Evolutionary conservation across 2,888 invertebrate genomes (phyloP).

Genomic region (Nephrocerus scutellatus): DNA sequence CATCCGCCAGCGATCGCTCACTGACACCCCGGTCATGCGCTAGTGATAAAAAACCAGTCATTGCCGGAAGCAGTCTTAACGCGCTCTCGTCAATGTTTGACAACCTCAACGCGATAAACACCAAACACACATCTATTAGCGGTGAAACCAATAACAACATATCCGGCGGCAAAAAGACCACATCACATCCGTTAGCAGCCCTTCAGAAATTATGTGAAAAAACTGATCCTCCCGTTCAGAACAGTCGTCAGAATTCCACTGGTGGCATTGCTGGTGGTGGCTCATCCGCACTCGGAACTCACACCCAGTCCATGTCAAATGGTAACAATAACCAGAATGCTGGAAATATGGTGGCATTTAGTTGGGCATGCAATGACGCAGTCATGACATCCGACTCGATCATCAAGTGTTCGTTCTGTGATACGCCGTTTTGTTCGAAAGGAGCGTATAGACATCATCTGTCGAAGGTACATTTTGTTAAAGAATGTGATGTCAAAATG

Average conservation of each 20-base stretch:
- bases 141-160: slow-evolving; percentile 23
- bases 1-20: slow-evolving; percentile 67
- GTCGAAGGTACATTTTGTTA: slow-evolving; percentile 92
- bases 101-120: slow-evolving; percentile 55
- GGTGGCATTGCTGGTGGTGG: slow-evolving; percentile 3
- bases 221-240: slow-evolving; percentile 58
- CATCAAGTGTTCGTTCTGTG: slow-evolving; percentile 92
- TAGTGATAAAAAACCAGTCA: slow-evolving; percentile 48
- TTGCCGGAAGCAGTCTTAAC: slow-evolving; percentile 56
- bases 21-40: slow-evolving; percentile 62
- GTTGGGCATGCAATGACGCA: slow-evolving; percentile 92
- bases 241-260: slow-evolving; percentile 32
- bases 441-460: slow-evolving; percentile 94
- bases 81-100: slow-evolving; percentile 88
- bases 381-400: slow-evolving; percentile 78
- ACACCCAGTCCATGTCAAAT: slow-evolving; percentile 43
- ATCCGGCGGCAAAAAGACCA: slow-evolving; percentile 31
- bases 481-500: slow-evolving; percentile 79
- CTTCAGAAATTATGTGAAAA: slow-evolving; percentile 94
- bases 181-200: slow-evolving; percentile 86
- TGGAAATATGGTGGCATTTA: slow-evolving; percentile 81
- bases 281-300: slow-evolving; percentile 28
- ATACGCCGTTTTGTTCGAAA: slow-evolving; percentile 92
- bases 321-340: slow-evolving; percentile 49
- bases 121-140: slow-evolving; percentile 36